Percentiles rank a stretch among this genome's conserved stretches.
Evolutionary conservation across 1,140 invertebrate genomes (phyloP).

Genomic region (Ptiloglossa arizonensis): DNA sequence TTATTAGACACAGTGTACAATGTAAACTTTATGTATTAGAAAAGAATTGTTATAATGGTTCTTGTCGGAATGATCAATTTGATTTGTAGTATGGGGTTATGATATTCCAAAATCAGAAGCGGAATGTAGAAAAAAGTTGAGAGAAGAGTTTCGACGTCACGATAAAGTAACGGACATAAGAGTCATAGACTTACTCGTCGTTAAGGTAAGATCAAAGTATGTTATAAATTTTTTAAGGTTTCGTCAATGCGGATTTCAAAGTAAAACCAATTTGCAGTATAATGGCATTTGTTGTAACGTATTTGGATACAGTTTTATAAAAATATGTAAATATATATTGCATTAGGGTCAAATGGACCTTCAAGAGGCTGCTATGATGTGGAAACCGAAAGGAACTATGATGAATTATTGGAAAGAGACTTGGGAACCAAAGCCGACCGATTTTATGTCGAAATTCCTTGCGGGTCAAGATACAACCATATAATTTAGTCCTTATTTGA

Average conservation of each 20-base stretch:
- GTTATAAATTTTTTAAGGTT: neutral
- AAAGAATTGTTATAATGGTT: too few relatives aligned
- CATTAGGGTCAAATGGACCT: slow-evolving; percentile 96
- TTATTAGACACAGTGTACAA: neutral
- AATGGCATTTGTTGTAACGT: too few relatives aligned
- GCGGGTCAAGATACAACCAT: slow-evolving; percentile 84
- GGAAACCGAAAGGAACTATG: slow-evolving; percentile 93
- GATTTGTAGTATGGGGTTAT: slow-evolving; percentile 87
- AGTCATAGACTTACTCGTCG: slow-evolving; percentile 93
- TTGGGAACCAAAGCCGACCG: slow-evolving; percentile 90
- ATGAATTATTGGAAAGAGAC: slow-evolving; percentile 95
- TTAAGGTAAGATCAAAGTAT: slow-evolving; percentile 87
- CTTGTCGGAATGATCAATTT: neutral
- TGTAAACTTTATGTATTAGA: too few relatives aligned
- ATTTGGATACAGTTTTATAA: neutral
- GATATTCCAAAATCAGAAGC: slow-evolving; percentile 88
- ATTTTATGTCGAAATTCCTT: slow-evolving; percentile 96
- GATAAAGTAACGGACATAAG: slow-evolving; percentile 90
- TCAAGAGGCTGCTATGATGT: slow-evolving; percentile 91
- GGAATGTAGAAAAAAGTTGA: slow-evolving; percentile 87
- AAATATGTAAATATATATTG: neutral
- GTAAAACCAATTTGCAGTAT: too few relatives aligned
- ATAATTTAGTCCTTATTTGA: neutral
- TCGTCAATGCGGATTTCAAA: neutral
- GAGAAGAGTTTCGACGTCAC: slow-evolving; percentile 91